These are phyloP conservation scores for Platysternon megacephalum DNA, from an alignment of 2,113 vertebrate genomes.

Conservation along the genomic window DNA sequence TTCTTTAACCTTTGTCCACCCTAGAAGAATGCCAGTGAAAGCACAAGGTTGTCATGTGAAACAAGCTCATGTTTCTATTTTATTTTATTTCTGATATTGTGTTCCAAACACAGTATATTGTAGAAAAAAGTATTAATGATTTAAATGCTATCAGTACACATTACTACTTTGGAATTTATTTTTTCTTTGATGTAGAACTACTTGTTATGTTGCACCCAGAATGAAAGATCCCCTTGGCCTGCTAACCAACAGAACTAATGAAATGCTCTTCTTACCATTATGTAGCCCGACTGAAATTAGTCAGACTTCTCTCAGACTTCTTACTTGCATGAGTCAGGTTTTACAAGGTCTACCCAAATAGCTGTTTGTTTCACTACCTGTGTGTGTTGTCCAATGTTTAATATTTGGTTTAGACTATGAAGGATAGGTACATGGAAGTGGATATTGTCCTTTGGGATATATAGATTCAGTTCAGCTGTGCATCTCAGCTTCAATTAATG, in stretches of 20 bases:
- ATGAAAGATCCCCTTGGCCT: background rate
- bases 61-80: background rate
- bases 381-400: background rate
- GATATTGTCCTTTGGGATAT: background rate
- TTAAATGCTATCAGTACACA: background rate
- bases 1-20: background rate
- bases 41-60: background rate
- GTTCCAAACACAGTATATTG: background rate
- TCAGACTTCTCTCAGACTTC: background rate
- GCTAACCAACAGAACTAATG: background rate
- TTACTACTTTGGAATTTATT: background rate
- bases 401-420: background rate
- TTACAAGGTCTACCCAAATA: background rate
- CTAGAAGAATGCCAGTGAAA: background rate
- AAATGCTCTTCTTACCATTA: background rate
- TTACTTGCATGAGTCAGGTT: background rate
- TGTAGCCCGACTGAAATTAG: background rate
- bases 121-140: background rate
- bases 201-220: background rate
- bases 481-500: background rate
- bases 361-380: background rate
- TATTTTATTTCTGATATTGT: background rate
- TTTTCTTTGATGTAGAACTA: background rate
- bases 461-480: background rate
- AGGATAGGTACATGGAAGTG: background rate